Conservation (phyloP, 2,113 vertebrate genomes). For the Ceyx cyanopectus region DNA sequence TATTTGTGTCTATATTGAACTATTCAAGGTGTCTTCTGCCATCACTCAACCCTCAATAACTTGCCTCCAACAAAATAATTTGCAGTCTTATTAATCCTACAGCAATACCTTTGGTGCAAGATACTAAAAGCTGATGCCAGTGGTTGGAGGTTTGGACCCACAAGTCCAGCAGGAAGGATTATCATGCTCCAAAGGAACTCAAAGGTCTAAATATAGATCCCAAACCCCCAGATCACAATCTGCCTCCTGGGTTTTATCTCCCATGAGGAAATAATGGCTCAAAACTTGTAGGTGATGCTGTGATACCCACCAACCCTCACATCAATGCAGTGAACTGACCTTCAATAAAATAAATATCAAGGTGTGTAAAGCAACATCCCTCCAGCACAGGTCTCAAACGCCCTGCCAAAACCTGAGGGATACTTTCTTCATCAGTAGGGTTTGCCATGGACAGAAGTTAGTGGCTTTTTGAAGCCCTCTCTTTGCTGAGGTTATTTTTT, state of each 20-base stretch:
- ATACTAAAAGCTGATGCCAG: not conserved
- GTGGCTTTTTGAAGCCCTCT: not conserved
- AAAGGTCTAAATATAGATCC: not conserved
- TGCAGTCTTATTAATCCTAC: not conserved
- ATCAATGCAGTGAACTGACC: not conserved
- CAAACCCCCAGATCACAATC: not conserved
- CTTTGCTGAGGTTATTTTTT: not conserved
- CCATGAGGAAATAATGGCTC: not conserved
- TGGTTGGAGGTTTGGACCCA: not conserved
- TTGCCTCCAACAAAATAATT: not conserved
- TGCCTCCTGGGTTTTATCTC: not conserved
- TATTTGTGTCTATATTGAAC: constrained; percentile 6
- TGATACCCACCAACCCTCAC: not conserved
- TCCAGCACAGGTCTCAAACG: not conserved
- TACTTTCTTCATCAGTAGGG: not conserved
- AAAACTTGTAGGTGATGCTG: not conserved
- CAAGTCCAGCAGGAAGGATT: not conserved
- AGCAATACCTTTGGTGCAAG: not conserved
- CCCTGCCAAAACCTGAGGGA: not conserved
- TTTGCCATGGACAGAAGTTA: not conserved
- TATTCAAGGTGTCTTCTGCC: not conserved
- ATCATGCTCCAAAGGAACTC: not conserved
- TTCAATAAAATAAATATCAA: not conserved
- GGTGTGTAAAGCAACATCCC: not conserved
- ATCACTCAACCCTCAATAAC: not conserved